Conservation (phyloP, 1,140 invertebrate species). For the Doryteuthis pealeii region DNA sequence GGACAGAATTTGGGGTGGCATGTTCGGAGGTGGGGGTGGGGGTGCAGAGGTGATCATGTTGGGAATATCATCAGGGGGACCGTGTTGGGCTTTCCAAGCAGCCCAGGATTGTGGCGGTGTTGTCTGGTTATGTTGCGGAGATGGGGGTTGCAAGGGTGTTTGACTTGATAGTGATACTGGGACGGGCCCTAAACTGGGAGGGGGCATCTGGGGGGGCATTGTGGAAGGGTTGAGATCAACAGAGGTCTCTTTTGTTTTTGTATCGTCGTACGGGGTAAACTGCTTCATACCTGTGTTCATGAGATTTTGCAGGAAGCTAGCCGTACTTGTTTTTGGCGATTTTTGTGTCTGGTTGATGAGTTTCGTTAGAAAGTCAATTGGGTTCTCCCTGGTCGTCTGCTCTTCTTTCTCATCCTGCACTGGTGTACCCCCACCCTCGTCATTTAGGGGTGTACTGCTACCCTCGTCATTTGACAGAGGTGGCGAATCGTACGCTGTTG, state of each 20-base stretch:
- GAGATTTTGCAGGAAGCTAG: conserved; percentile 47
- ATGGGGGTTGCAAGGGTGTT: background rate
- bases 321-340: conserved; percentile 18
- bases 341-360: conserved; percentile 49
- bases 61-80: conserved; percentile 6
- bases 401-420: conserved; percentile 28
- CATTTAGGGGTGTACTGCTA: conserved; percentile 44
- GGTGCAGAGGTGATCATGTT: background rate
- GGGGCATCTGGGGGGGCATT: conserved; percentile 3
- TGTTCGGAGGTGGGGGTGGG: background rate
- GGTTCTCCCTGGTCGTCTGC: conserved; percentile 32
- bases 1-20: background rate
- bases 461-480: conserved; percentile 36
- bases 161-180: conserved; percentile 7
- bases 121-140: background rate
- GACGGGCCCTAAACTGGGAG: conserved; percentile 1
- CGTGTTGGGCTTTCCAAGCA: conserved; percentile 42
- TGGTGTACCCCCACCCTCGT: conserved; percentile 42
- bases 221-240: conserved; percentile 6
- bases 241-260: background rate
- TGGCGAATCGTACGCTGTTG: conserved; percentile 18
- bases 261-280: background rate
- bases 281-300: conserved; percentile 39
- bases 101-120: conserved; percentile 37
- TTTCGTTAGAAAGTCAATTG: conserved; percentile 54